A percentile compares a stretch with the other conserved stretches of the same genome.
Evolutionary conservation across 2,113 vertebrate species (phyloP).

Genomic region (Oreochromis spilurus): DNA sequence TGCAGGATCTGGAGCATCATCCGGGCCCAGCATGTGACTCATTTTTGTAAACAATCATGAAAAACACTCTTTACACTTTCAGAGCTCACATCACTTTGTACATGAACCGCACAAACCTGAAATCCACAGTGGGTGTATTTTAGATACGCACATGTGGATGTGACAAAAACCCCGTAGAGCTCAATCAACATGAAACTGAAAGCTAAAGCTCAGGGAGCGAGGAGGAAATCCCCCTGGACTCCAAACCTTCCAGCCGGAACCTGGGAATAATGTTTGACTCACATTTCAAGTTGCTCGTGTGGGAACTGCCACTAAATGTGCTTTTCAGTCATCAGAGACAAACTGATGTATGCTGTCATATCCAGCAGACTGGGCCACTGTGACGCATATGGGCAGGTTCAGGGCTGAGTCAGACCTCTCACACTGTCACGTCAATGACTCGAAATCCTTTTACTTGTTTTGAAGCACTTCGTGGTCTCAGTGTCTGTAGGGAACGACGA

Average conservation of each 20-base stretch:
- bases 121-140: background rate
- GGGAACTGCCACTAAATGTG: background rate
- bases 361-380: background rate
- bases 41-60: background rate
- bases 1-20: background rate
- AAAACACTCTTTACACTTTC: background rate
- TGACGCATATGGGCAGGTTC: background rate
- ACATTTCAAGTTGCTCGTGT: rapidly evolving
- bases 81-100: background rate
- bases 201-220: background rate
- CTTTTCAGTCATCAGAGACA: background rate
- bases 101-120: background rate
- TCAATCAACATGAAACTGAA: background rate
- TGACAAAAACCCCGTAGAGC: background rate
- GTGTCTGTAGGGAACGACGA: background rate
- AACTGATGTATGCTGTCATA: background rate
- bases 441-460: background rate
- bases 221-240: background rate
- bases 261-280: background rate
- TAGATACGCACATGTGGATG: background rate
- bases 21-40: background rate
- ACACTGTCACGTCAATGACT: background rate
- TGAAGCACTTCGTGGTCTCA: background rate
- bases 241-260: background rate
- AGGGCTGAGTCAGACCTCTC: background rate